Percentiles rank a stretch among this genome's conserved stretches.
Evolutionary conservation across 2,888 invertebrate species (phyloP).

Genomic region (Trisateles emortualis): DNA sequence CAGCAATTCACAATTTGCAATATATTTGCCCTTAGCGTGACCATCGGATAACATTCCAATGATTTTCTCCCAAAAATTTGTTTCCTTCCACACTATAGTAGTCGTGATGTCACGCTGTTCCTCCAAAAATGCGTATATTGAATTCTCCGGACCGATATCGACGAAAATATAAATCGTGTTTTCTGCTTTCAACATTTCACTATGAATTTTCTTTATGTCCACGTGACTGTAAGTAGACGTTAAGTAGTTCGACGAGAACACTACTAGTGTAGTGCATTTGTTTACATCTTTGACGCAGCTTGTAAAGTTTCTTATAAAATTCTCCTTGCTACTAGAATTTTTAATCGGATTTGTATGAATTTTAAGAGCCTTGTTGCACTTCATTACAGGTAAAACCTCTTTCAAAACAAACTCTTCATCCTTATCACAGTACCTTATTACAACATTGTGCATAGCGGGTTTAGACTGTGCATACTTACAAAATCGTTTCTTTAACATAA

Average conservation of each 20-base stretch:
- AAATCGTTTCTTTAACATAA: slow-evolving; percentile 56
- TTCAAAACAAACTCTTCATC: slow-evolving; percentile 74
- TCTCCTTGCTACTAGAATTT: slow-evolving; percentile 48
- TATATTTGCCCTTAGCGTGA: slow-evolving; percentile 22
- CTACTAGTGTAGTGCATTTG: slow-evolving; percentile 58
- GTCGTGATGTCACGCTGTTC: slow-evolving; percentile 71
- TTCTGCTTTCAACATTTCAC: slow-evolving; percentile 72
- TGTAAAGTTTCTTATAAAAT: slow-evolving; percentile 52
- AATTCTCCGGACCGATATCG: slow-evolving; percentile 77
- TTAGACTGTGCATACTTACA: slow-evolving; percentile 24
- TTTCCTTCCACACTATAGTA: slow-evolving; percentile 73
- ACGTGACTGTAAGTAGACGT: slow-evolving; percentile 74
- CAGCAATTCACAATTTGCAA: slow-evolving; percentile 18
- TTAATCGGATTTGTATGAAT: slow-evolving; percentile 54
- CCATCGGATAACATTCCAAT: slow-evolving; percentile 54
- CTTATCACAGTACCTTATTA: slow-evolving; percentile 64
- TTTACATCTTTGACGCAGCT: slow-evolving; percentile 53
- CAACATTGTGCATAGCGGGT: slow-evolving; percentile 46
- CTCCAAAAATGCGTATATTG: slow-evolving; percentile 77
- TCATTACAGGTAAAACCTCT: slow-evolving; percentile 70
- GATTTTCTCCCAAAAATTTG: slow-evolving; percentile 73
- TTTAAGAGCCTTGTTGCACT: slow-evolving; percentile 59
- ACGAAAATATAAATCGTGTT: slow-evolving; percentile 75
- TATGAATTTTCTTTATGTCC: slow-evolving; percentile 77
- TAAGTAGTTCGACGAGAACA: slow-evolving; percentile 79